These are phyloP conservation scores for Endomychus coccineus DNA, from an alignment of 2,888 invertebrate genomes.

Conservation along the genomic window DNA sequence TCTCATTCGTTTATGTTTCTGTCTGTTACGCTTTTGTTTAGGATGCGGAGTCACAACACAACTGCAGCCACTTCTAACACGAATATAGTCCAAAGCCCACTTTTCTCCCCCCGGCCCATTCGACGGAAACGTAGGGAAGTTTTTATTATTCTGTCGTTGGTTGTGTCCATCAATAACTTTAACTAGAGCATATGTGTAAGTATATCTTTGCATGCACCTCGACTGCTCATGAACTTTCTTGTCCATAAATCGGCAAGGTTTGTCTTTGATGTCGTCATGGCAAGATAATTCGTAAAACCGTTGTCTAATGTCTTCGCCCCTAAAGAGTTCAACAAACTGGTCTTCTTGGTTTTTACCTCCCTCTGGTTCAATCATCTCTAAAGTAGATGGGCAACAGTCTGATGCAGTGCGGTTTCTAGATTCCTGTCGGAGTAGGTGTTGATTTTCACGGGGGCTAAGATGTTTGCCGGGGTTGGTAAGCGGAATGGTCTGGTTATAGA, in stretches of 20 bases:
- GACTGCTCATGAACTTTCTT: constrained; percentile 61
- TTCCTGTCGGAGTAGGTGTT: constrained; percentile 48
- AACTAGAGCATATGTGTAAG: constrained; percentile 77
- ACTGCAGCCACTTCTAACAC: constrained; percentile 75
- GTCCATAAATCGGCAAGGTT: constrained; percentile 67
- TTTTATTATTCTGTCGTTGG: constrained; percentile 31
- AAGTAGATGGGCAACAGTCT: constrained; percentile 75
- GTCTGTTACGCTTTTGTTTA: constrained; percentile 27
- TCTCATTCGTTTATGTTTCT: constrained; percentile 15
- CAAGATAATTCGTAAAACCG: constrained; percentile 77
- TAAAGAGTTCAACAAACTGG: constrained; percentile 66
- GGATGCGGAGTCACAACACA: constrained; percentile 62
- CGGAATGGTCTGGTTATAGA: constrained; percentile 31
- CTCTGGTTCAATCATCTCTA: constrained; percentile 68
- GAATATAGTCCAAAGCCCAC: constrained; percentile 77
- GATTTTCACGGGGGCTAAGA: constrained; percentile 58
- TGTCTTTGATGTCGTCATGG: constrained; percentile 58
- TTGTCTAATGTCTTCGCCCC: constrained; percentile 61
- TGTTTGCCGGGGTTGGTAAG: constrained; percentile 38
- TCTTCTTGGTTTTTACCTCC: constrained; percentile 69
- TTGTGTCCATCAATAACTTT: constrained; percentile 49
- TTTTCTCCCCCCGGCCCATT: constrained; percentile 43
- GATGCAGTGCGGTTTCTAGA: constrained; percentile 45
- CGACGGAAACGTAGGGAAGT: constrained; percentile 47
- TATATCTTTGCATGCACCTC: constrained; percentile 75